Evolutionary conservation across 1,140 invertebrate species (phyloP).

Genomic region (Argopecten irradians): DNA sequence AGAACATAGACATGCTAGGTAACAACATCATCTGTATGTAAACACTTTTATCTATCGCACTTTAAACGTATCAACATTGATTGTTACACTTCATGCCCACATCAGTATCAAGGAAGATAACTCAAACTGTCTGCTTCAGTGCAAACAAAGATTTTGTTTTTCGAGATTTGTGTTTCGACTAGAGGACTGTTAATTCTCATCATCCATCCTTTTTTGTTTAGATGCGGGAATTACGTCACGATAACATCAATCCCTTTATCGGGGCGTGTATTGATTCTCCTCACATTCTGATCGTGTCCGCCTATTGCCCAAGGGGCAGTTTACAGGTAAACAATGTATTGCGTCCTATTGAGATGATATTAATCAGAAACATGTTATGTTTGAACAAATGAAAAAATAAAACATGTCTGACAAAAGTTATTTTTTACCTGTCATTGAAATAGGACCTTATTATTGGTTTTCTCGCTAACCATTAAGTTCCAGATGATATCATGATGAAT

Average conservation of each 20-base stretch:
- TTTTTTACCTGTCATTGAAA: too few species aligned
- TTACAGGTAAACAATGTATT: conserved; percentile 81
- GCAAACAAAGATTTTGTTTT: too few species aligned
- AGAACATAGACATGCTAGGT: too few species aligned
- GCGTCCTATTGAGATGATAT: too few species aligned
- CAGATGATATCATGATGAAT: too few species aligned
- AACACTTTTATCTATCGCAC: too few species aligned
- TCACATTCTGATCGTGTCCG: conserved; percentile 87
- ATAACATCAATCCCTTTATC: conserved; percentile 95
- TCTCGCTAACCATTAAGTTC: too few species aligned
- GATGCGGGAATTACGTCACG: conserved; percentile 97
- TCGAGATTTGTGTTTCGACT: not conserved
- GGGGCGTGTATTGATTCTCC: conserved; percentile 93
- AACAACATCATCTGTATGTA: too few species aligned
- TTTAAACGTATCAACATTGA: too few species aligned
- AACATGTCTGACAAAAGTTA: too few species aligned
- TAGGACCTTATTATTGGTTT: too few species aligned
- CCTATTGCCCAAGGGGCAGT: conserved; percentile 96
- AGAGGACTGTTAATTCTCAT: not conserved
- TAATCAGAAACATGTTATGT: not conserved
- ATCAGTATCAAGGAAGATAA: not conserved
- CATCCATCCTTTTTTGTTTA: conserved; percentile 63
- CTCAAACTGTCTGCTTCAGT: not conserved
- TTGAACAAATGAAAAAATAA: not conserved
- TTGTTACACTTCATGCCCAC: too few species aligned